Evolutionary conservation across 2,888 invertebrate genomes (phyloP), one percentile per base, ranked within the genome.

Genomic region (Troilus luridus): DNA sequence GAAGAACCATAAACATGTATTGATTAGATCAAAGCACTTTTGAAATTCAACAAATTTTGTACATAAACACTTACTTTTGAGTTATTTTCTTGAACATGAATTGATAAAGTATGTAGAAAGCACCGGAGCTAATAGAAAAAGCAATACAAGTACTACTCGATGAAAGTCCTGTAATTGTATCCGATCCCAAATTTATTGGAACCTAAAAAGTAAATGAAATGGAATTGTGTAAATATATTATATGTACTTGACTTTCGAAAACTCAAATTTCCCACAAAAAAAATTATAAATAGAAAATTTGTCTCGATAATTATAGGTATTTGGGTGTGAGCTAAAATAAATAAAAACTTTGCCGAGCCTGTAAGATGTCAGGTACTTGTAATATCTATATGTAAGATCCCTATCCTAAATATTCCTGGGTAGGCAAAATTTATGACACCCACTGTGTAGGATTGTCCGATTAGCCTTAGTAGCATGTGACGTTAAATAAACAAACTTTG

Each of bases 61-160:
- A 17, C 10, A 27, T 81, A 56, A 60, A 88, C 88, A 64, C 91
- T 93, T 94, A 95, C 95, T 94, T 96, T 91, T 96, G 95, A 62
- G 96, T 96, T 72, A 97, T 96, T 94, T 96, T 96, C 93, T 96
- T 95, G 94, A 96, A 96, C 92, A 96, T 95, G 93, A 96, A 96
- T 93, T 96, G 96, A 94, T 97, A 96, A 2, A 97, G 94, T 19
- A 97, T 94, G 93, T 96, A 97, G 58, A 97, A 95, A 93, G 97
- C 96, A 0, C 97, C 97, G 27, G 88, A 90, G 41, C 77, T 88
- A 14, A 91, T 72, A 17, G 91, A 88, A 27, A 91, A 92, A 12
- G 89, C 85, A 11, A 92, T 88, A 64, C 91, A 91, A 14, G 91
- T 91, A 54, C 88, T 72, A 60, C 92, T 92, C 9, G 91, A 64